A percentile compares a stretch with the other conserved stretches of the same genome.
Evolutionary conservation across 2,113 vertebrate species (phyloP).

Genomic region (Oxyruncus cristatus): DNA sequence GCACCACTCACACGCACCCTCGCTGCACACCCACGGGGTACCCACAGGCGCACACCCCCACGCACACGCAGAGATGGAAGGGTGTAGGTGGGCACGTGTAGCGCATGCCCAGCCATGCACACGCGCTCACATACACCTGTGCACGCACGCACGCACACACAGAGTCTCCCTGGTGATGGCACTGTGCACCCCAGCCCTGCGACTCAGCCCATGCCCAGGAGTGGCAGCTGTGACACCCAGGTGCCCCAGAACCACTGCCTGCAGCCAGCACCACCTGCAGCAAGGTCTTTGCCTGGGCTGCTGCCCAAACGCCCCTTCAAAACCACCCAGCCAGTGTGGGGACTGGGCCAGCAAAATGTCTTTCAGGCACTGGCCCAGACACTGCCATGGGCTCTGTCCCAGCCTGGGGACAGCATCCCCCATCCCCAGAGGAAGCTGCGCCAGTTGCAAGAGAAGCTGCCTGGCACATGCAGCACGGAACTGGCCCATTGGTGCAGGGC

Average conservation of each 20-base stretch:
- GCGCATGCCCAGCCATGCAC: neutral
- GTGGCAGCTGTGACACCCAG: neutral
- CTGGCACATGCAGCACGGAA: neutral
- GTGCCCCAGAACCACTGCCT: neutral
- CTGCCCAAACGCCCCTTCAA: neutral
- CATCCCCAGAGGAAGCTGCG: neutral
- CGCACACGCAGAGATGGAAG: neutral
- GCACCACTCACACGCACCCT: neutral
- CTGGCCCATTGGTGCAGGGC: fast-evolving
- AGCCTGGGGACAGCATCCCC: neutral
- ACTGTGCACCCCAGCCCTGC: neutral
- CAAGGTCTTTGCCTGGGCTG: neutral
- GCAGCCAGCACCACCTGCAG: neutral
- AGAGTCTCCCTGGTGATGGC: neutral
- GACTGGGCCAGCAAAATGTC: neutral
- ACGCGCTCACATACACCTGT: neutral
- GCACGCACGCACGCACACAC: neutral
- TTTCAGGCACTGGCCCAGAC: constrained; percentile 34
- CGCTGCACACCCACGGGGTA: neutral
- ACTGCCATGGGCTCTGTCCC: neutral
- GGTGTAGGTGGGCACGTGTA: constrained; percentile 21
- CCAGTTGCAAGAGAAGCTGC: neutral
- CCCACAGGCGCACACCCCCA: neutral
- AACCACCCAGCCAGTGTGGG: neutral
- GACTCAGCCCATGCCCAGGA: fast-evolving